Evolutionary conservation across 2,113 vertebrate species (phyloP).

Genomic region (Spea bombifrons): DNA sequence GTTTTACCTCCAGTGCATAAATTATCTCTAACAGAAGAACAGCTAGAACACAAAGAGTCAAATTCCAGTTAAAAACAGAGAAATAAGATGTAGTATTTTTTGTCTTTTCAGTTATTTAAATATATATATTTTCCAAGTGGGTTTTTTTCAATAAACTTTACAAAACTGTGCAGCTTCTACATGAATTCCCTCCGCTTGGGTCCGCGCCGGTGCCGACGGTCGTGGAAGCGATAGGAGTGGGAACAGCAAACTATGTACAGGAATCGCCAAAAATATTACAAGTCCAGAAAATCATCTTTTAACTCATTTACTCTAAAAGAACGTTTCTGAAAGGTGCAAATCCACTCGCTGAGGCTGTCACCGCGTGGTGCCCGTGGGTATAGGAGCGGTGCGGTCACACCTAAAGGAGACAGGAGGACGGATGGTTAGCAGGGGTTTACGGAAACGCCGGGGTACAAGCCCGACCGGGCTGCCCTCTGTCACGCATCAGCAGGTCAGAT

Average conservation of each 20-base stretch:
- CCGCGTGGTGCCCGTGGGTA: not conserved
- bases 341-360: too few relatives aligned
- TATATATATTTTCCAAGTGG: constrained; percentile 53
- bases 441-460: too few relatives aligned
- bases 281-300: not conserved
- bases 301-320: not conserved
- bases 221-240: not conserved
- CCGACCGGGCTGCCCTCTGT: too few relatives aligned
- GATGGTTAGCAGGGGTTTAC: too few relatives aligned
- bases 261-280: constrained; percentile 21
- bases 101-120: constrained; percentile 36
- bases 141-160: constrained; percentile 54
- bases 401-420: not conserved
- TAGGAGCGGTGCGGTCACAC: not conserved
- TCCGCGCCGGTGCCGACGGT: not conserved
- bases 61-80: constrained; percentile 48
- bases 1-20: constrained; percentile 59
- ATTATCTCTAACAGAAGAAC: constrained; percentile 56
- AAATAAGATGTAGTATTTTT: constrained; percentile 45
- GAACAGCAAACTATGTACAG: constrained; percentile 35
- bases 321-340: not conserved
- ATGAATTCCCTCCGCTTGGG: constrained; percentile 27
- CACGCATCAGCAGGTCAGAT: too few relatives aligned
- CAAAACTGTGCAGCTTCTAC: constrained; percentile 63
- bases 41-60: constrained; percentile 54